phyloP scores from a whole-genome alignment of 2,797 vertebrate species.

The Avahi laniger region DNA sequence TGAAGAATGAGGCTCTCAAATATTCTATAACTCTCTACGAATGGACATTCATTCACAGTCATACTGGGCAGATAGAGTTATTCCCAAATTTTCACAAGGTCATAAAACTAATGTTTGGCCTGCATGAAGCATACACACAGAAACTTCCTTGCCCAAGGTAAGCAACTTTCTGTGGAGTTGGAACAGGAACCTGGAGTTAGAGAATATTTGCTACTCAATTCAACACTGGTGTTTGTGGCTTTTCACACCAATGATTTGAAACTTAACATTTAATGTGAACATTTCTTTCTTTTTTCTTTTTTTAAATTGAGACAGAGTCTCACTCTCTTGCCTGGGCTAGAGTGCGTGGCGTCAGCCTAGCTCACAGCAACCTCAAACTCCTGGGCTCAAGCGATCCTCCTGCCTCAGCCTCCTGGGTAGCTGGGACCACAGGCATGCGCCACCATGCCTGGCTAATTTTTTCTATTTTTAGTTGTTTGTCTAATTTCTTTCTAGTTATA shows the following conservation, averaged over 20 bases:
- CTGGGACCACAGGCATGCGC: too few species aligned
- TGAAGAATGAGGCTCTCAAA: background rate
- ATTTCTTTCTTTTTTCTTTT: background rate
- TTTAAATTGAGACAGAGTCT: too few species aligned
- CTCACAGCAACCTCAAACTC: too few species aligned
- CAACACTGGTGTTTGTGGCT: background rate
- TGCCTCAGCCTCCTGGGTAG: too few species aligned
- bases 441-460: too few species aligned
- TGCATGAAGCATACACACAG: background rate
- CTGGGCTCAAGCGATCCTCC: too few species aligned
- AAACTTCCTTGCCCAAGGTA: background rate
- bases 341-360: too few species aligned
- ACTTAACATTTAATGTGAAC: background rate
- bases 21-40: background rate
- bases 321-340: too few species aligned
- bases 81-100: background rate
- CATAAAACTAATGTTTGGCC: background rate
- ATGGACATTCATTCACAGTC: background rate
- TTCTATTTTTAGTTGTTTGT: too few species aligned
- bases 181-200: background rate
- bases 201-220: background rate
- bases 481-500: too few species aligned
- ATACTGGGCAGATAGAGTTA: background rate
- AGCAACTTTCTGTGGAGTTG: accelerated
- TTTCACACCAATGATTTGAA: background rate